These are phyloP conservation scores for Bufotes viridis DNA, from an alignment of 2,797 vertebrate genomes.

Conservation along the genomic window DNA sequence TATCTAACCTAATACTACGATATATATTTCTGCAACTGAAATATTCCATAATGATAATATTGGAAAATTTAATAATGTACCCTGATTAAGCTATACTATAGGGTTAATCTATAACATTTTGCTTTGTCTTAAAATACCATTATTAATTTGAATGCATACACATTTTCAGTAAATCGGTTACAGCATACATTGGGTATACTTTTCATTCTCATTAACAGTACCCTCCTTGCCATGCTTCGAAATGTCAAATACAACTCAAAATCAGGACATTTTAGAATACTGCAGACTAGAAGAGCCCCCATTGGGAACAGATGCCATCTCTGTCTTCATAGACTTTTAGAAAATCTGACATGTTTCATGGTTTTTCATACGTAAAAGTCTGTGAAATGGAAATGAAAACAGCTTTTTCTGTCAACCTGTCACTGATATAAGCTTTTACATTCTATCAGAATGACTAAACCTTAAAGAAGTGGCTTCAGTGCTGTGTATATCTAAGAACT, in stretches of 20 bases:
- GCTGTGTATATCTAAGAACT: slow-evolving; percentile 78
- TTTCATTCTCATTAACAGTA: slow-evolving; percentile 74
- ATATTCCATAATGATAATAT: not conserved
- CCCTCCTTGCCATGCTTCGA: slow-evolving; percentile 71
- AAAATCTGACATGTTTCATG: slow-evolving; percentile 84
- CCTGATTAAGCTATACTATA: not conserved
- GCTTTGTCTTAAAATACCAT: not conserved
- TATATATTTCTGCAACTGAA: not conserved
- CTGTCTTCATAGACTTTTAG: slow-evolving; percentile 79
- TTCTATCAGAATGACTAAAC: slow-evolving; percentile 83
- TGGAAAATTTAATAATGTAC: not conserved
- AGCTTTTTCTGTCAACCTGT: slow-evolving; percentile 88
- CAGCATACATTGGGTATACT: slow-evolving; percentile 73
- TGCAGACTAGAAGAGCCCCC: slow-evolving; percentile 77
- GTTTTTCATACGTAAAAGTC: slow-evolving; percentile 81
- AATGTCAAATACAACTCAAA: slow-evolving; percentile 79
- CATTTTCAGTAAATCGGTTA: slow-evolving; percentile 72
- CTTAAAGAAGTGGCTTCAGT: slow-evolving; percentile 79
- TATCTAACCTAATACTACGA: not conserved
- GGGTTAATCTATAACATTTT: not conserved
- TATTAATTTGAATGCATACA: slow-evolving; percentile 60
- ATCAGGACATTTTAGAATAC: slow-evolving; percentile 78
- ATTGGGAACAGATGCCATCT: slow-evolving; percentile 80
- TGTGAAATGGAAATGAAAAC: slow-evolving; percentile 87
- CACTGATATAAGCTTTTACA: slow-evolving; percentile 82